Evolutionary conservation across 2,888 invertebrate genomes (phyloP).

Genomic region (Acanthosepion lycidas): DNA sequence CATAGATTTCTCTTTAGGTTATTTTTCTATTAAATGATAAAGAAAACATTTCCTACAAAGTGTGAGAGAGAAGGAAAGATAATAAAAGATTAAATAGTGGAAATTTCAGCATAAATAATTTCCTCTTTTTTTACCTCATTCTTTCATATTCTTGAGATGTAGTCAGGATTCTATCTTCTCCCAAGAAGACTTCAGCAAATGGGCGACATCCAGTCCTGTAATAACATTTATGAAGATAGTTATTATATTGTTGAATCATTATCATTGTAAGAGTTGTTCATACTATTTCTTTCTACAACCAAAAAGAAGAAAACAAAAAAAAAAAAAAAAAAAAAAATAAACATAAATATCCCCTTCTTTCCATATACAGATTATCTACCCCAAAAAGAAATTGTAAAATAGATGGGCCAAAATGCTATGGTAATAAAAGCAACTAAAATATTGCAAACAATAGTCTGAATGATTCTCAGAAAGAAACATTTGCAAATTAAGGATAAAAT

Average conservation of each 20-base stretch:
- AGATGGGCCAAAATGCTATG: no score
- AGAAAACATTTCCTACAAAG: neutral
- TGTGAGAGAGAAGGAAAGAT: neutral
- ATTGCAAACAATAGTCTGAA: no score
- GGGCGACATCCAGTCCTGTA: constrained; percentile 92
- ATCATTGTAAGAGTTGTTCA: neutral
- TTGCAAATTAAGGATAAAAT: no score
- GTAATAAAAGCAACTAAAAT: no score
- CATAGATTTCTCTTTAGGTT: neutral
- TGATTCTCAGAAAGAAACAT: no score
- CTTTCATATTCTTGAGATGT: constrained; percentile 93
- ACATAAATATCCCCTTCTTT: neutral
- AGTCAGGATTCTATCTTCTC: constrained; percentile 83
- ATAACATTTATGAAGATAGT: constrained; percentile 59
- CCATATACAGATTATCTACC: no score
- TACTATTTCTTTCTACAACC: neutral
- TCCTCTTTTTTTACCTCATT: constrained; percentile 78
- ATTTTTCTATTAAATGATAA: neutral
- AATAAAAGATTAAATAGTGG: no score
- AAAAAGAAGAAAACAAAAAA: no score
- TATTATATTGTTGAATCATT: no score
- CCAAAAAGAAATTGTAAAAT: no score
- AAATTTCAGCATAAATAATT: no score
- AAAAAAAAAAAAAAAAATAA: no score
- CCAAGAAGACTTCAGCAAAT: constrained; percentile 91